Base-by-base conservation (phyloP, 1,140 invertebrate genomes). In the Leptinotarsa defecta region DNA sequence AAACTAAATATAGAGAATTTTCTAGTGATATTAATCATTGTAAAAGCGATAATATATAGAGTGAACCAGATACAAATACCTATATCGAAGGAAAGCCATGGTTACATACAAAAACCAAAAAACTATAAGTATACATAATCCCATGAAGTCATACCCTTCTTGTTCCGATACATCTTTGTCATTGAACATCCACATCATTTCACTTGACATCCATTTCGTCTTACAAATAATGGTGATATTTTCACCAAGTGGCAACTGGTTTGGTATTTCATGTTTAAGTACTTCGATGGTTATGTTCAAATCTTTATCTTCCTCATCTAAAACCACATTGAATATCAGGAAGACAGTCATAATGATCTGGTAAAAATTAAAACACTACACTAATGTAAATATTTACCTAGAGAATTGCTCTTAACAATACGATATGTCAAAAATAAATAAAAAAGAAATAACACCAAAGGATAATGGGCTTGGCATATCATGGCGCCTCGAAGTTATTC, bases 181-280 rank as follows among this genome's bases (percentile, higher is more conserved):
- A 77, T 86, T 85, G 74, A 87, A 85, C 5, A 80, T 85, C 87
- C 87, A 88, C 78, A 82, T 80, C 22, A 86, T 85, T 22, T 79
- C 79, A 63, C 85, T 85, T 13, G 79, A 78, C 65, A 83, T 79
- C 74, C 86, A 83, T 24, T 81, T 85, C 13, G 86, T 85, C 68
- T 82, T 81, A 76, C 87, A 88, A 75, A 85, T 85, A 48, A 88
- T 74, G 17, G 87, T 87, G 48, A 87, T 79, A 81, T 88, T 88
- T 69, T 81, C 83, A 48, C 87, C 87, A 68, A 85, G 76, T 68
- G 82, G 81, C 69, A 84, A 79, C 61, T 81, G 76, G 27, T 78
- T 76, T 19, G 83, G 78, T 27, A 81, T 79, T 63, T 83, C 74
- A 74, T 82, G 69, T 71, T 81, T 78, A 52, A 84, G 67, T 52